phyloP scores from a whole-genome alignment of 53 echinoderm and acorn worm genomes.

The Glandiceps talaboti region DNA sequence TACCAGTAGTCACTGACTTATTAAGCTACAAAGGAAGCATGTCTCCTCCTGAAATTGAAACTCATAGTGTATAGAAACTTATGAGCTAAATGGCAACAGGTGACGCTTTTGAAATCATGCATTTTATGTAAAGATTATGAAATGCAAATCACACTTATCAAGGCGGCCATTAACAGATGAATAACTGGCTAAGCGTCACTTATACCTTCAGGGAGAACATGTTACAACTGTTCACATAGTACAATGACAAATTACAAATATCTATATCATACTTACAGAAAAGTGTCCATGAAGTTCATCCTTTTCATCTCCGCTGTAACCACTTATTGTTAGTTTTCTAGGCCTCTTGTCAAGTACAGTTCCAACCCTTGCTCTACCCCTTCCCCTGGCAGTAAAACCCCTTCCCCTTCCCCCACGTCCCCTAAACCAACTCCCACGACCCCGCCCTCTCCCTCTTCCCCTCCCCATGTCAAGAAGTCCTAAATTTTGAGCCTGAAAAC shows the following conservation, averaged over 20 bases:
- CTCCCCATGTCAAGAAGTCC: slow-evolving; percentile 41
- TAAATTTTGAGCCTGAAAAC: slow-evolving; percentile 49
- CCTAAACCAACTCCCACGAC: slow-evolving; percentile 32
- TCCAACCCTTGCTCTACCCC: slow-evolving; percentile 36
- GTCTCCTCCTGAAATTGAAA: too few species aligned
- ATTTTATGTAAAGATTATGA: background rate
- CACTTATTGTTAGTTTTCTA: slow-evolving; percentile 47
- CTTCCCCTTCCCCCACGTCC: slow-evolving; percentile 53
- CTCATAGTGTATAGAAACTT: too few species aligned
- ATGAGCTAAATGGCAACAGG: too few species aligned
- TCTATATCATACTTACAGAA: slow-evolving; percentile 59
- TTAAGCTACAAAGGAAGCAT: too few species aligned
- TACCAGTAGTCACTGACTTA: too few species aligned
- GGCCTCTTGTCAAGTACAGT: slow-evolving; percentile 86
- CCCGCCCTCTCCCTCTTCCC: slow-evolving; percentile 41
- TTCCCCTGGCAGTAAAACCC: slow-evolving; percentile 24
- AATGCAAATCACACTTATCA: too few species aligned
- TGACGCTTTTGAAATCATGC: too few species aligned
- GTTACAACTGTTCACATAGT: too few species aligned
- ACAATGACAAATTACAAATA: too few species aligned
- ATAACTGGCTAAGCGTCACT: too few species aligned
- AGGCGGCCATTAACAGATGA: too few species aligned
- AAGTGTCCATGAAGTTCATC: slow-evolving; percentile 83
- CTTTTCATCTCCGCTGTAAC: slow-evolving; percentile 59
- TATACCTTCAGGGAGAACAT: too few species aligned